These are phyloP conservation scores for Parnassius apollo DNA, from an alignment of 2,888 invertebrate genomes.

Conservation along the genomic window DNA sequence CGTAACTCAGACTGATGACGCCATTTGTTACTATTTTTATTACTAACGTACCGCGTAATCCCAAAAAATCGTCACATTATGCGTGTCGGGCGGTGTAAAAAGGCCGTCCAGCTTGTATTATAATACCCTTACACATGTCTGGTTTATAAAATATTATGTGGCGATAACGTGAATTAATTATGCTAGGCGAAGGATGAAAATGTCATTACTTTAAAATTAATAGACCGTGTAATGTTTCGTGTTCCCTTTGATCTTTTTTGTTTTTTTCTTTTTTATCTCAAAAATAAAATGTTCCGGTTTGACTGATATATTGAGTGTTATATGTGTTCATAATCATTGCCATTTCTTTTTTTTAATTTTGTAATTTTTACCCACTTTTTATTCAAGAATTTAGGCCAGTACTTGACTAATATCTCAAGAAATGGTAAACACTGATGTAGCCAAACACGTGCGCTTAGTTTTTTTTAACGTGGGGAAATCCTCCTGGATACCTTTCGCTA, in stretches of 20 bases:
- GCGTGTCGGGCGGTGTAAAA: constrained; percentile 28
- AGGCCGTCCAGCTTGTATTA: constrained; percentile 15
- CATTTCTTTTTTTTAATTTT: background rate
- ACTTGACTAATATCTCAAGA: too few relatives aligned
- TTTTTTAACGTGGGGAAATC: too few relatives aligned
- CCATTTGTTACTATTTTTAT: constrained; percentile 52
- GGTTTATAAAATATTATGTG: constrained; percentile 11
- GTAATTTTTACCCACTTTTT: too few relatives aligned
- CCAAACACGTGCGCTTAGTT: too few relatives aligned
- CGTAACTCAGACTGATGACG: constrained; percentile 45
- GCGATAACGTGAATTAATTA: constrained; percentile 25
- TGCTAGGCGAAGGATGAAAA: constrained; percentile 20
- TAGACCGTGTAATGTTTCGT: constrained; percentile 9
- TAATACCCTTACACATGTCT: constrained; percentile 1
- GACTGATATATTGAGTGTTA: constrained; percentile 12
- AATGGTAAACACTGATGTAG: too few relatives aligned
- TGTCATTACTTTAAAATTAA: constrained; percentile 20
- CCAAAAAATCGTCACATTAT: constrained; percentile 49
- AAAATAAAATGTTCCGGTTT: constrained; percentile 21
- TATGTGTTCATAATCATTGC: background rate
- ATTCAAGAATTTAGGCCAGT: too few relatives aligned
- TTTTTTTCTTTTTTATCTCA: constrained; percentile 15
- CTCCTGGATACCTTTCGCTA: too few relatives aligned
- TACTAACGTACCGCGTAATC: constrained; percentile 48
- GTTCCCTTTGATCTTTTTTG: constrained; percentile 25